Conservation (phyloP, 2,113 vertebrate species). For the Cisticola juncidis region DNA sequence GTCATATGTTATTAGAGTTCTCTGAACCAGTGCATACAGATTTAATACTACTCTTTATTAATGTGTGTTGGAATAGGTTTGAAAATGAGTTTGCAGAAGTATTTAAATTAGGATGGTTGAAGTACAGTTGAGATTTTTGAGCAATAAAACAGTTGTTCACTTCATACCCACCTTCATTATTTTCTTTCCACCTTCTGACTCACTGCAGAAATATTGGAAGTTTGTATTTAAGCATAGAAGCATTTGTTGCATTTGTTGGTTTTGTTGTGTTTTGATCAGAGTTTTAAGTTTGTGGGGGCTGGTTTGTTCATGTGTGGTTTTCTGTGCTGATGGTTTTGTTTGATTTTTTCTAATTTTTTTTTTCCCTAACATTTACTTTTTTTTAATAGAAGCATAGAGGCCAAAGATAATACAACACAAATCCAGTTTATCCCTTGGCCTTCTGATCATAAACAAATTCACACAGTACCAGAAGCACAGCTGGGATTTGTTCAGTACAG, state of each 20-base stretch:
- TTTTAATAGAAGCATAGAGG: neutral
- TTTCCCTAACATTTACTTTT: neutral
- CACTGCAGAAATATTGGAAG: neutral
- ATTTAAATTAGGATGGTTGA: neutral
- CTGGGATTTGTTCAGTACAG: neutral
- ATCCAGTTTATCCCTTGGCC: neutral
- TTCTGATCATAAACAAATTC: neutral
- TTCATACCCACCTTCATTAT: neutral
- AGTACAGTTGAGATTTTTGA: neutral
- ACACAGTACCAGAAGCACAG: neutral
- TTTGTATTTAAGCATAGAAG: neutral
- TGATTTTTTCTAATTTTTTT: neutral
- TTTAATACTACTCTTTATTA: neutral
- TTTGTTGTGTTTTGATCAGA: neutral
- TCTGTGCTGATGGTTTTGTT: neutral
- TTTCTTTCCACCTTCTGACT: slow-evolving; percentile 1
- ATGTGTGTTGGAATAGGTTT: neutral
- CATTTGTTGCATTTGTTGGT: neutral
- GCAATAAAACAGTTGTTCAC: neutral
- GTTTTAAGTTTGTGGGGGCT: neutral
- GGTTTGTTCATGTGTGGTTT: neutral
- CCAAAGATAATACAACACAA: neutral
- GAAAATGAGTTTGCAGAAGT: neutral
- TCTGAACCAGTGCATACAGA: neutral
- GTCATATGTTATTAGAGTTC: neutral